phyloP scores from a whole-genome alignment of 2,888 invertebrate genomes.

The Mayetiola destructor region DNA sequence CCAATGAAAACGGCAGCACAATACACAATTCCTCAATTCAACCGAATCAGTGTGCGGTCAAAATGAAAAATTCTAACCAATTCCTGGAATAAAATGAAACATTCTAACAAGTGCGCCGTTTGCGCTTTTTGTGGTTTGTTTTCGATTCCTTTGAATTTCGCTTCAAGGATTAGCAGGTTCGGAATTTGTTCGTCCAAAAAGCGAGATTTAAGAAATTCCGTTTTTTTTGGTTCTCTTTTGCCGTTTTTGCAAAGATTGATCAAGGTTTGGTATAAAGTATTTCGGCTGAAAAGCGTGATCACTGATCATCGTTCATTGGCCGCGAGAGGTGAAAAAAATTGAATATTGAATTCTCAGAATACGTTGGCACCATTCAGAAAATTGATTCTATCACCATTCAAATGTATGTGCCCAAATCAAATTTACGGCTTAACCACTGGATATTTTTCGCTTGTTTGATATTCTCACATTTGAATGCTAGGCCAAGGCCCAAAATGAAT shows the following conservation, averaged over 20 bases:
- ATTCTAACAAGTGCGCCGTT: slow-evolving; percentile 1
- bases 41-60: slow-evolving; percentile 1
- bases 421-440: too few species aligned
- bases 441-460: too few species aligned
- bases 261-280: too few species aligned
- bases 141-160: slow-evolving; percentile 3
- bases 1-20: background rate
- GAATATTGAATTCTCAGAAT: background rate
- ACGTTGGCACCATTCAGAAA: background rate
- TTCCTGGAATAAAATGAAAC: background rate
- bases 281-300: slow-evolving; percentile 10
- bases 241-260: too few species aligned
- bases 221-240: background rate
- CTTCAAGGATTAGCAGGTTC: slow-evolving; percentile 11
- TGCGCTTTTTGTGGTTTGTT: background rate
- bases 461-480: too few species aligned
- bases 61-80: background rate
- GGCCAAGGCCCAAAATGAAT: too few species aligned
- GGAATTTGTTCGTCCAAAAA: background rate
- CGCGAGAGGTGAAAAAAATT: background rate
- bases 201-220: too few species aligned
- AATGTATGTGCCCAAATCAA: background rate
- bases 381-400: slow-evolving; percentile 6
- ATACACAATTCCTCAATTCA: background rate
- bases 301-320: background rate